Base-by-base conservation (phyloP, 1,140 invertebrate genomes). In the Temnothorax nylanderi region DNA sequence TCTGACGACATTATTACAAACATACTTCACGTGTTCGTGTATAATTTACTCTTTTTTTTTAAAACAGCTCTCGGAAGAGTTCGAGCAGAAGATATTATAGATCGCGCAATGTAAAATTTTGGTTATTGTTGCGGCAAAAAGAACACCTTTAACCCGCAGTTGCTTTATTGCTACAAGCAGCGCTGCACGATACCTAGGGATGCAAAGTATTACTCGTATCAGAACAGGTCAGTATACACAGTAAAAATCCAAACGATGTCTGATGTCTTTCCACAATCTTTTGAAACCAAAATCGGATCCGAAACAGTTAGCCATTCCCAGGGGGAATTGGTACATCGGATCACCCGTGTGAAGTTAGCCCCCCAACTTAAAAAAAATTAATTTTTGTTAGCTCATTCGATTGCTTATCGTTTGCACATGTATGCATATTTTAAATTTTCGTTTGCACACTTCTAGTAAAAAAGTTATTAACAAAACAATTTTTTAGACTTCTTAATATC, bases 51-150 rank as follows among this genome's bases (percentile, higher is more conserved):
- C 16, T 5, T 5, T 41, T 1, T 26, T 21, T 90, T 78, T 90
- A 90, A 96, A 96, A 41, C 94, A 99, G 99, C 96, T 99, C 69
- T 98, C 99, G 16, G 99, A 99, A 96, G 98, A 99, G 41, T 99
- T 99, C 95, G 99, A 99, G 95, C 97, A 97, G 94, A 98, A 99
- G 95, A n/a, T n/a, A n/a, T n/a, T n/a, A 99, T 99, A 86, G 99
- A 99, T 96, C 98, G 98, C 54, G 99, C 99, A 18, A 99, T 99
- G 99, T 98, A 99, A 94, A 97, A 97, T 3, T 96, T 99, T 85
- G 99, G 99, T 18, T 99, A 99, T 95, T 99, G 99, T 94, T 99
- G 99, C 96, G 99, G 99, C 21, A 96, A 98, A 86, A 99, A 99
- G 94, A 99, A 99, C 95, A 99, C 99, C 0, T 99, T 99, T 95